Evolutionary conservation across 92 coral and sea anemone species (phyloP).

Genomic region (Diadumene lineata): DNA sequence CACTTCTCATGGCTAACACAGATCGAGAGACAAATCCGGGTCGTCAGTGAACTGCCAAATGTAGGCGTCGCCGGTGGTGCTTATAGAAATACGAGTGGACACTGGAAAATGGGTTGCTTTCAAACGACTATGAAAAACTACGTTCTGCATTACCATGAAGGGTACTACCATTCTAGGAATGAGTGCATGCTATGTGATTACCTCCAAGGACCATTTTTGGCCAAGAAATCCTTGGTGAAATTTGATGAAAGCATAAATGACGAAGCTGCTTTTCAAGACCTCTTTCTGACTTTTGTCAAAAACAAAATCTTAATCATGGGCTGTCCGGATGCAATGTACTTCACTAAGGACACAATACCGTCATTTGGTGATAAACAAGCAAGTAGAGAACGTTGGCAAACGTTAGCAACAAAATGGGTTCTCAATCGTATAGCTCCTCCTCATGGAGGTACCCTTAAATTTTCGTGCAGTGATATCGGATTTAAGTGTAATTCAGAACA

Average conservation of each 20-base stretch:
- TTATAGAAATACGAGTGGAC: conserved; percentile 49
- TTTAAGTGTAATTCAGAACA: conserved; percentile 15
- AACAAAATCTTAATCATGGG: conserved; percentile 25
- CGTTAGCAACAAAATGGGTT: conserved; percentile 51
- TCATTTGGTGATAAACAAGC: no score
- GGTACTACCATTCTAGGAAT: conserved; percentile 43
- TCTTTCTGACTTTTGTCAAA: conserved; percentile 21
- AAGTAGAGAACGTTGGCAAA: conserved; percentile 33
- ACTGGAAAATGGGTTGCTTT: conserved; percentile 60
- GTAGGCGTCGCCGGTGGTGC: conserved; percentile 58
- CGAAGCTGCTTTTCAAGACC: conserved; percentile 44
- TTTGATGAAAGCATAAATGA: conserved; percentile 39
- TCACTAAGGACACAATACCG: conserved; percentile 46
- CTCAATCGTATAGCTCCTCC: conserved; percentile 52
- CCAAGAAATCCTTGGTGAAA: conserved; percentile 31
- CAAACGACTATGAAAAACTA: conserved; percentile 49
- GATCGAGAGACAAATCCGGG: conserved; percentile 52
- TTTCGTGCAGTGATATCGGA: conserved; percentile 49
- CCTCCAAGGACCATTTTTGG: conserved; percentile 57
- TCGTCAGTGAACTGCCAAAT: conserved; percentile 48
- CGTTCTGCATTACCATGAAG: conserved; percentile 50
- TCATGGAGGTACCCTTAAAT: conserved; percentile 28
- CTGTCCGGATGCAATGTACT: conserved; percentile 70
- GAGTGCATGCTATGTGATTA: conserved; percentile 44
- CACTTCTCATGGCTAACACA: conserved; percentile 55